phyloP scores from a whole-genome alignment of 2,797 vertebrate genomes.

The Lacerta agilis region DNA sequence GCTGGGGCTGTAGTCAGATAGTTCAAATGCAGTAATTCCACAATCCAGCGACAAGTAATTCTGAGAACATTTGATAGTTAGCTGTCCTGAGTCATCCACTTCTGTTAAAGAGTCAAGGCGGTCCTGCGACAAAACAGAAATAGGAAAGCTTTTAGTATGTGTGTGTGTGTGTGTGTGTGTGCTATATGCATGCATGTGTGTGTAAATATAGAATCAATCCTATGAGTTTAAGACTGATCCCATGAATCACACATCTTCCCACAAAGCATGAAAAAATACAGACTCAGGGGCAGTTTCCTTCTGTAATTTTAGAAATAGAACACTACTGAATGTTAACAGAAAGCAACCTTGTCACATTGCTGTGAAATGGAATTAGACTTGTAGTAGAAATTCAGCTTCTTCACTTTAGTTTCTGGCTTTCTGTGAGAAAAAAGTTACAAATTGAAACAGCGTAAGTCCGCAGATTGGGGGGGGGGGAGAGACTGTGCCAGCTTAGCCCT shows the following conservation, averaged over 20 bases:
- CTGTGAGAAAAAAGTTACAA: no score
- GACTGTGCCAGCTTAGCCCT: no score
- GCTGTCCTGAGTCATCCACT: slow-evolving; percentile 93
- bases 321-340: slow-evolving; percentile 14
- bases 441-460: no score
- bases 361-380: slow-evolving; percentile 6
- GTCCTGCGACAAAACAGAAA: slow-evolving; percentile 81
- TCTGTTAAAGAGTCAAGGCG: slow-evolving; percentile 94
- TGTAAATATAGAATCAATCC: background rate
- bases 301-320: background rate
- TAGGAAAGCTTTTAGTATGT: slow-evolving; percentile 27
- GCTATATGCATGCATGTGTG: background rate
- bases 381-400: background rate
- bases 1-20: slow-evolving; percentile 94
- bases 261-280: background rate
- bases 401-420: background rate
- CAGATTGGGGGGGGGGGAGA: no score
- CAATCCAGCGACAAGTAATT: slow-evolving; percentile 98
- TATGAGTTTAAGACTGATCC: background rate
- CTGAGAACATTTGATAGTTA: slow-evolving; percentile 98
- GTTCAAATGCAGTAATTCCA: slow-evolving; percentile 96
- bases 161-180: no score
- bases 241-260: background rate
- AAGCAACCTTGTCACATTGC: background rate
- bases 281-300: background rate